These are phyloP conservation scores for Euproctis similis DNA, from an alignment of 2,888 invertebrate species.

Conservation along the genomic window DNA sequence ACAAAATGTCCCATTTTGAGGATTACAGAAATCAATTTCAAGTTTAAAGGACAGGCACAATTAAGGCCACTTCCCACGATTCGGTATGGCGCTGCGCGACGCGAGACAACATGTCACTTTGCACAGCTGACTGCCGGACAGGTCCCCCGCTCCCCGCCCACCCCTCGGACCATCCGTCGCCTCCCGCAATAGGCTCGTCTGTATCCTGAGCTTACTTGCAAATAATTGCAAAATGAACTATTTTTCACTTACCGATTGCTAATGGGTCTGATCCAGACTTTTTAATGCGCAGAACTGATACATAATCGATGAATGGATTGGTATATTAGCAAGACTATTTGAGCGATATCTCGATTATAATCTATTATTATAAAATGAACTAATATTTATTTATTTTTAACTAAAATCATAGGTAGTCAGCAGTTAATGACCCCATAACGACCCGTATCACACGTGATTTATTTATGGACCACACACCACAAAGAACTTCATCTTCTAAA, in stretches of 20 bases:
- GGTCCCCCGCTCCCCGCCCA: slow-evolving; percentile 39
- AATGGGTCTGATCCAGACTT: background rate
- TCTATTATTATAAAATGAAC: no score
- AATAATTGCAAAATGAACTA: slow-evolving; percentile 42
- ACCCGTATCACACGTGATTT: slow-evolving; percentile 70
- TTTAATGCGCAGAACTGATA: background rate
- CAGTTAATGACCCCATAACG: slow-evolving; percentile 72
- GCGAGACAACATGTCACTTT: slow-evolving; percentile 51
- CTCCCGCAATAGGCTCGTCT: slow-evolving; percentile 30
- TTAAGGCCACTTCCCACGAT: slow-evolving; percentile 66
- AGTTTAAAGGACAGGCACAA: slow-evolving; percentile 47
- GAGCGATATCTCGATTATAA: no score
- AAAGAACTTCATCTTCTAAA: no score
- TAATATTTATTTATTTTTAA: slow-evolving; percentile 6
- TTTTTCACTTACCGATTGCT: no score
- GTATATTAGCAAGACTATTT: background rate
- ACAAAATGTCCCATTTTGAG: no score
- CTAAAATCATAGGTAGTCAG: slow-evolving; percentile 39
- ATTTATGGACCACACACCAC: slow-evolving; percentile 54
- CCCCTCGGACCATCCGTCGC: slow-evolving; percentile 23
- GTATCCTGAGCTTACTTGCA: slow-evolving; percentile 46
- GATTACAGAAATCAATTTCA: slow-evolving; percentile 16
- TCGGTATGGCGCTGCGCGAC: slow-evolving; percentile 34
- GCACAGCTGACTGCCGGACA: slow-evolving; percentile 71
- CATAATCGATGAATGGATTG: no score